Evolutionary conservation across 2,113 vertebrate genomes (phyloP).

Genomic region (Dissostichus mawsoni): DNA sequence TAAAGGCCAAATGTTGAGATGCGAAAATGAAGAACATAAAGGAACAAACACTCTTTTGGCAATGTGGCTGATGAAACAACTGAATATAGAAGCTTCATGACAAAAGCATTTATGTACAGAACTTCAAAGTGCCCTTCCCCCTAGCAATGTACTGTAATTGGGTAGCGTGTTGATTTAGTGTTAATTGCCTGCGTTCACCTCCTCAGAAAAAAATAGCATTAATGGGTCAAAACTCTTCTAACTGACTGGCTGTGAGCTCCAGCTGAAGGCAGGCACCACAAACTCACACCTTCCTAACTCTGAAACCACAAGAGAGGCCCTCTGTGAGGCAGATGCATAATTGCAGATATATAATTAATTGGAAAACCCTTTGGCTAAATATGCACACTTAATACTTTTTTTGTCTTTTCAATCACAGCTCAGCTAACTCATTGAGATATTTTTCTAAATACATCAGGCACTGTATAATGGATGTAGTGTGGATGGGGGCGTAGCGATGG

Average conservation of each 20-base stretch:
- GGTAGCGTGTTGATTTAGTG: constrained; percentile 76
- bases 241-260: constrained; percentile 60
- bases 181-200: constrained; percentile 66
- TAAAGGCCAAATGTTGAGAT: constrained; percentile 40
- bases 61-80: constrained; percentile 58
- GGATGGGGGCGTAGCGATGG: constrained; percentile 71
- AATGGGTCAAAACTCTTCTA: constrained; percentile 61
- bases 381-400: constrained; percentile 82
- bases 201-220: constrained; percentile 52
- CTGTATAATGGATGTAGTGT: constrained; percentile 81
- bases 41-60: constrained; percentile 56
- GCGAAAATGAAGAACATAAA: constrained; percentile 22
- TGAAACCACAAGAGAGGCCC: constrained; percentile 70
- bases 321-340: constrained; percentile 78
- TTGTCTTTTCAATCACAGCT: constrained; percentile 83
- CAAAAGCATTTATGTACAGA: constrained; percentile 62
- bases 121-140: constrained; percentile 56
- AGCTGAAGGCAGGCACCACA: constrained; percentile 74
- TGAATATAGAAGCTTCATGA: constrained; percentile 47
- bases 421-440: constrained; percentile 78
- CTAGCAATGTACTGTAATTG: constrained; percentile 37
- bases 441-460: constrained; percentile 85
- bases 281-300: constrained; percentile 73
- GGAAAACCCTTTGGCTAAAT: constrained; percentile 87
- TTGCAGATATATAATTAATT: constrained; percentile 75